Percentiles rank a stretch among this genome's conserved stretches.
phyloP scores from a whole-genome alignment of 2,113 vertebrate species.

The Plotosus lineatus region DNA sequence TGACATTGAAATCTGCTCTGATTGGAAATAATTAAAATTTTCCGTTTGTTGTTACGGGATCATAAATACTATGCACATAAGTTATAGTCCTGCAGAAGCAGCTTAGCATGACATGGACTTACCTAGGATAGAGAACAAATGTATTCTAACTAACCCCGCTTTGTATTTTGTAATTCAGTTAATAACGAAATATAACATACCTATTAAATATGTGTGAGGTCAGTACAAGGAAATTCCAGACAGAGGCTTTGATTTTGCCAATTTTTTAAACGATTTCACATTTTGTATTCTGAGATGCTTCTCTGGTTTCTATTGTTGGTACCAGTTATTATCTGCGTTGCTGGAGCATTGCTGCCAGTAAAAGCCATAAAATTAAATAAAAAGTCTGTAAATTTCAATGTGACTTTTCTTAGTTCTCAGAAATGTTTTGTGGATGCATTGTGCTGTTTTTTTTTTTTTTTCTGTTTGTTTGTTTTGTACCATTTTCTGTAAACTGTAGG shows the following conservation, averaged over 20 bases:
- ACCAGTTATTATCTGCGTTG: not conserved
- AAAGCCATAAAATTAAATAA: no score
- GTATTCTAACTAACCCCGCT: not conserved
- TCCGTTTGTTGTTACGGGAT: not conserved
- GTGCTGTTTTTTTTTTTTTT: not conserved
- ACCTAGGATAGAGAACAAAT: not conserved
- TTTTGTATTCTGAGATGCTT: not conserved
- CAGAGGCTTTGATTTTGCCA: no score
- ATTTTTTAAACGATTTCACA: not conserved
- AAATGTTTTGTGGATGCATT: not conserved
- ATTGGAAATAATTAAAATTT: not conserved
- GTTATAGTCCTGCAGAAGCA: not conserved
- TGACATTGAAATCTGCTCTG: not conserved
- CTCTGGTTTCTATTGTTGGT: not conserved
- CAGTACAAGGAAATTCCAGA: no score
- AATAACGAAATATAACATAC: no score
- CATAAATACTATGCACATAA: not conserved
- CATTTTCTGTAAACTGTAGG: not conserved
- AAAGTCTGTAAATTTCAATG: no score
- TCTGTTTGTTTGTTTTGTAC: not conserved
- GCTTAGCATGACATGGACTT: not conserved
- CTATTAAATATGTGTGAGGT: no score
- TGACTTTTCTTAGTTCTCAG: not conserved
- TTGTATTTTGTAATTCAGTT: not conserved
- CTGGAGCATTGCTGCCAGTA: not conserved